Conservation (phyloP, 2,797 vertebrate species). For the Coregonus ussuriensis region DNA sequence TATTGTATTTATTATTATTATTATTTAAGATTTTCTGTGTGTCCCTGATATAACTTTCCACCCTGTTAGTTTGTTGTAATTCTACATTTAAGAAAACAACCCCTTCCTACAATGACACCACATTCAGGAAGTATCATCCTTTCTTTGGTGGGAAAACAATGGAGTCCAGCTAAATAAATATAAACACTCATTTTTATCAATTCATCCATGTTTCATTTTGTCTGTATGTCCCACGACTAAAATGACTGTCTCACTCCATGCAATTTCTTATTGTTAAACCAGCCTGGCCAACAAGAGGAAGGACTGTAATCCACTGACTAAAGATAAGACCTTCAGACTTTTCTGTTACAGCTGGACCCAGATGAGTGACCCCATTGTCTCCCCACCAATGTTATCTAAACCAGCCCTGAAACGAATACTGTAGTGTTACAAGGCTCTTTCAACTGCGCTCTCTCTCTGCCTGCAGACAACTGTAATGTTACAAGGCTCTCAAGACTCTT, state of each 20-base stretch:
- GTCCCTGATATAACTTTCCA: no score
- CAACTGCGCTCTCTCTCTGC: constrained; percentile 23
- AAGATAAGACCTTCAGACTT: constrained; percentile 54
- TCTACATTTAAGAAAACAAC: no score
- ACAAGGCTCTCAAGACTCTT: constrained; percentile 47
- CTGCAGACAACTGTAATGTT: constrained; percentile 52
- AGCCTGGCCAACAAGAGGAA: constrained; percentile 43
- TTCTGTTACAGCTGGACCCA: constrained; percentile 59
- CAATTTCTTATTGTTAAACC: constrained; percentile 6
- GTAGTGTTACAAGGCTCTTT: constrained; percentile 56
- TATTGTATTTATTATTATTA: no score
- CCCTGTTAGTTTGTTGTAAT: no score
- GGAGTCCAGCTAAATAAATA: no score
- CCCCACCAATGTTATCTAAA: constrained; percentile 51
- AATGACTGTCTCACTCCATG: background rate
- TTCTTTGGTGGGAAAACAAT: no score
- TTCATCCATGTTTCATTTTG: no score
- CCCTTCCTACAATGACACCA: no score
- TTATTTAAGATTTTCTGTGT: no score
- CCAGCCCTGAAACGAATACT: constrained; percentile 64
- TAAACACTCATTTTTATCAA: no score
- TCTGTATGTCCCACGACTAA: no score
- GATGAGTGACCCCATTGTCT: constrained; percentile 67
- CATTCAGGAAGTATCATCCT: no score
- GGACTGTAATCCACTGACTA: constrained; percentile 40